Evolutionary conservation across 2,113 vertebrate genomes (phyloP).

Genomic region (Amphilophus citrinellus): DNA sequence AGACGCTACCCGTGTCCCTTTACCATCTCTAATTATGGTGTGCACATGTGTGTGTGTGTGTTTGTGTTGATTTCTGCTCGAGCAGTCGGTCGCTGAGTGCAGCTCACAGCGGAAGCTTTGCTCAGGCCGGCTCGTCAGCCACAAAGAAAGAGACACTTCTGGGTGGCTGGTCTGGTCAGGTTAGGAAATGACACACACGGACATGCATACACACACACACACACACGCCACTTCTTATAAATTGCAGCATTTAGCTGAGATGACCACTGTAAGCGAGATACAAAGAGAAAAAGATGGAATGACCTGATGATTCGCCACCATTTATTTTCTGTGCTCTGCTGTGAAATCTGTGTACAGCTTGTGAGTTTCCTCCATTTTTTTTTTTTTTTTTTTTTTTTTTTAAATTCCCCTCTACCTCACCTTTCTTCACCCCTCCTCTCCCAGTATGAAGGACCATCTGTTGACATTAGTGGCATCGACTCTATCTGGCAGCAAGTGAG

Average conservation of each 20-base stretch:
- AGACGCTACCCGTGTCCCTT: slow-evolving; percentile 43
- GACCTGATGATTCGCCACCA: slow-evolving; percentile 6
- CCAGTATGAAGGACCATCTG: slow-evolving; percentile 41
- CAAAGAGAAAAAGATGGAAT: slow-evolving; percentile 8
- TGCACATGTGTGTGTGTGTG: neutral
- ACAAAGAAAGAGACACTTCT: slow-evolving; percentile 72
- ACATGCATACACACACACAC: slow-evolving; percentile 24
- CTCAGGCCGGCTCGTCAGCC: slow-evolving; percentile 61
- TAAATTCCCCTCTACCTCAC: slow-evolving; percentile 17
- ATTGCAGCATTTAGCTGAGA: slow-evolving; percentile 32
- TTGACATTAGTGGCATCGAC: slow-evolving; percentile 52
- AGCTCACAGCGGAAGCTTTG: slow-evolving; percentile 64
- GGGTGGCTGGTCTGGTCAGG: slow-evolving; percentile 69
- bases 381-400: no score
- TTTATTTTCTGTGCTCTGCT: slow-evolving; percentile 14
- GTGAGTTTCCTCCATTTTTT: neutral
- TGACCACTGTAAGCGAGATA: slow-evolving; percentile 40
- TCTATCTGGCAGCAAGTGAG: slow-evolving; percentile 64
- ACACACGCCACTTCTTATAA: slow-evolving; percentile 12
- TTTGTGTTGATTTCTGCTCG: slow-evolving; percentile 62
- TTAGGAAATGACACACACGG: slow-evolving; percentile 35
- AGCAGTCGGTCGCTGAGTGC: slow-evolving; percentile 60
- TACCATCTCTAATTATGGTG: slow-evolving; percentile 56
- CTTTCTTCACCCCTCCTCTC: slow-evolving; percentile 32
- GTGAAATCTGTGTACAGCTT: neutral